phyloP scores from a whole-genome alignment of 2,113 vertebrate genomes.

The Bungarus multicinctus region DNA sequence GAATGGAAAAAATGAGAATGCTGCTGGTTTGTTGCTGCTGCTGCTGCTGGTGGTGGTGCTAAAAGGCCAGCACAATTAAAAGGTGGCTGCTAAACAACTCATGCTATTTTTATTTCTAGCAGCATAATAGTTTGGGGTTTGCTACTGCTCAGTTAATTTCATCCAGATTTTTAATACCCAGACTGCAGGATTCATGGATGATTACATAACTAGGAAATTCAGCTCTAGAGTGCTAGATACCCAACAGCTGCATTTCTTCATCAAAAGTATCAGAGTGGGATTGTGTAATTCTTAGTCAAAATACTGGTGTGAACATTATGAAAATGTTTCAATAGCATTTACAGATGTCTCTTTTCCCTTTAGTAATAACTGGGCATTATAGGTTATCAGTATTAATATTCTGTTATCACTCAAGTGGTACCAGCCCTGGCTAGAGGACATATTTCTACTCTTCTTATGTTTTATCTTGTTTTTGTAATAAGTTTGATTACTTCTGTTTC shows the following conservation, averaged over 20 bases:
- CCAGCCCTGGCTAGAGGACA: not conserved
- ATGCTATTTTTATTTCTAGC: constrained; percentile 12
- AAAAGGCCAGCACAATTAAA: constrained; percentile 6
- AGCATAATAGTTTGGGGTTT: constrained; percentile 20
- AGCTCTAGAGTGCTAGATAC: constrained; percentile 38
- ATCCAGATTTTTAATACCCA: constrained; percentile 38
- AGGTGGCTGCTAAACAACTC: constrained; percentile 24
- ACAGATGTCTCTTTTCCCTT: not conserved
- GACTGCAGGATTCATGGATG: constrained; percentile 41
- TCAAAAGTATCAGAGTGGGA: constrained; percentile 36
- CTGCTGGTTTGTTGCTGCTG: not conserved
- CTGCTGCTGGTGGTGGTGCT: not conserved
- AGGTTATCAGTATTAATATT: not conserved
- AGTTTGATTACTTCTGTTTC: not conserved
- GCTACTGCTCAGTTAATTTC: constrained; percentile 40
- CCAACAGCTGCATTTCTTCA: constrained; percentile 24
- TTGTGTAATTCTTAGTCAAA: constrained; percentile 22
- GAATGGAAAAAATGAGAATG: constrained; percentile 38
- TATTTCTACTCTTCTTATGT: not conserved
- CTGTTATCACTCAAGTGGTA: not conserved
- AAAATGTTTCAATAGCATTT: not conserved
- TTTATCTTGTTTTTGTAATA: too few relatives aligned
- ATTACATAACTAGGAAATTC: constrained; percentile 53
- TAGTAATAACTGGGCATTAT: too few relatives aligned
- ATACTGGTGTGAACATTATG: not conserved